A percentile compares a stretch with the other conserved stretches of the same genome.
These are phyloP conservation scores for Manacus vitellinus DNA, from an alignment of 2,113 vertebrate species.

Conservation along the genomic window DNA sequence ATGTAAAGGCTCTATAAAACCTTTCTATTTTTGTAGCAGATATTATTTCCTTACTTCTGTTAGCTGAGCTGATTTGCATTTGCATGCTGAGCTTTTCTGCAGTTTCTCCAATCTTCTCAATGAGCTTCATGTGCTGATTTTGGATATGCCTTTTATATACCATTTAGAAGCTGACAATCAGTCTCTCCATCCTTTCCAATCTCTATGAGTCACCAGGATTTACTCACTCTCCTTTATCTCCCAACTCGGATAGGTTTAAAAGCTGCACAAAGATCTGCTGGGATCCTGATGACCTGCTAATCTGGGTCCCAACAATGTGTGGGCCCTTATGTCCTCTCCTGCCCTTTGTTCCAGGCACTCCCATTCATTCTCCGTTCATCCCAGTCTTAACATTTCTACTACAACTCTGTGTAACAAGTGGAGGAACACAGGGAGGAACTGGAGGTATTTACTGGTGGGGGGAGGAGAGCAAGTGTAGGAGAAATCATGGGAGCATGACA, in stretches of 20 bases:
- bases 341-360: not conserved
- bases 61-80: not conserved
- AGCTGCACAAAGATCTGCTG: not conserved
- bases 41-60: not conserved
- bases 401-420: not conserved
- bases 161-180: not conserved
- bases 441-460: not conserved
- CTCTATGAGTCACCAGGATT: not conserved
- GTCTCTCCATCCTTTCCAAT: not conserved
- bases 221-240: not conserved
- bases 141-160: not conserved
- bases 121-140: not conserved
- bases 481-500: not conserved
- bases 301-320: not conserved
- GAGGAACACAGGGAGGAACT: not conserved
- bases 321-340: not conserved
- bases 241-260: not conserved
- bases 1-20: not conserved
- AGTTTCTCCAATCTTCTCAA: not conserved
- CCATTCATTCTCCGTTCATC: not conserved
- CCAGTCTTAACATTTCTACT: not conserved
- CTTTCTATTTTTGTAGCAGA: not conserved
- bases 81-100: not conserved
- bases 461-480: not conserved
- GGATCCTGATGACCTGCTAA: not conserved